Evolutionary conservation across 2,797 vertebrate genomes (phyloP), one percentile per base, ranked within the genome.

Genomic region (Mallotus villosus): DNA sequence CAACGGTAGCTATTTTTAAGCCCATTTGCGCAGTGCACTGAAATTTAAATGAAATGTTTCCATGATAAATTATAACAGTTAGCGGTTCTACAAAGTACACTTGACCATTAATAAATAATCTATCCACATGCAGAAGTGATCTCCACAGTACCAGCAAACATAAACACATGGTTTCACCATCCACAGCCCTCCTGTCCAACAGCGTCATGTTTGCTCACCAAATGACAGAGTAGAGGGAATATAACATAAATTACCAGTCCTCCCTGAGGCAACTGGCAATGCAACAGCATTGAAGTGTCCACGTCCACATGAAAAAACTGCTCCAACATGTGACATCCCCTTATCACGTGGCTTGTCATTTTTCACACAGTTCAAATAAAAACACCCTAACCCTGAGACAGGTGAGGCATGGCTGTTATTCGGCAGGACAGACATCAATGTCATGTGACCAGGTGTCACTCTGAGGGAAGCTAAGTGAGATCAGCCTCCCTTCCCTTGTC

Each of bases 381-480:
- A 87, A 78, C 80, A 85, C 82, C 87, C 86, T 80, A 85, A 84
- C 74, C 78, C 84, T 84, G 85, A 81, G 88, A 88, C 82, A 85
- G 85, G 79, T 88, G 86, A 81, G 72, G 80, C 65, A 59, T 61
- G 78, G 78, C 83, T 84, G 85, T 85, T 72, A 84, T 88, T 91
- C 82, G 82, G 77, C 81, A 84, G 78, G 82, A 88, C 81, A 82
- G 79, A 76, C 75, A 58, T 61, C 84, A 75, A 74, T 2, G 67
- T 80, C 66, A 81, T 83, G 85, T 78, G 85, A 88, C 59, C 19
- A 63, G 76, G 71, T 71, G 67, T 75, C 74, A 58, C 70, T 58
- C 29, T 14, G 61, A 57, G 8, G 67, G 27, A 29, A 85, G 59
- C 67, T 73, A 32, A 73, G 78, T 66, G 69, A 78, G 74, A 73